Conservation (phyloP, 2,797 vertebrate species). For the Aldrovandia affinis region DNA sequence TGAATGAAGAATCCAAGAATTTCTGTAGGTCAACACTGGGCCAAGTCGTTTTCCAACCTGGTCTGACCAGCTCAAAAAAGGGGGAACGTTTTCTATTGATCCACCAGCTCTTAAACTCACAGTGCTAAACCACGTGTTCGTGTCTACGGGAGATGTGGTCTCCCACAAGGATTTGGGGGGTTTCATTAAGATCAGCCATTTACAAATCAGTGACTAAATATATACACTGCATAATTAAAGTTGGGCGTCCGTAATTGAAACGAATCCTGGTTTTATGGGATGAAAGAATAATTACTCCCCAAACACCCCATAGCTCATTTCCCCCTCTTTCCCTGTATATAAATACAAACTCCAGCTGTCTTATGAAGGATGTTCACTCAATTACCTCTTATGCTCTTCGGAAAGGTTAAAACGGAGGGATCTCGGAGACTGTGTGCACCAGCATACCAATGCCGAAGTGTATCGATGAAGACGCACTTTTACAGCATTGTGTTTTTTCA, state of each 20-base stretch:
- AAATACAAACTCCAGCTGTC: constrained; percentile 60
- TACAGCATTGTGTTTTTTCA: neutral
- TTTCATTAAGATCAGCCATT: constrained; percentile 68
- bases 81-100: constrained; percentile 46
- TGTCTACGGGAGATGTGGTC: constrained; percentile 53
- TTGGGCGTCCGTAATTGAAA: constrained; percentile 71
- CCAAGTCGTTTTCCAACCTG: constrained; percentile 41
- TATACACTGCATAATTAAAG: constrained; percentile 77
- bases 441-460: constrained; percentile 49
- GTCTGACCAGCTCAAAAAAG: constrained; percentile 41
- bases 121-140: constrained; percentile 39
- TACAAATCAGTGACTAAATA: constrained; percentile 72
- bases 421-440: constrained; percentile 57
- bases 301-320: constrained; percentile 64
- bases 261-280: constrained; percentile 69
- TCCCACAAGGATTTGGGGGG: constrained; percentile 45
- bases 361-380: constrained; percentile 66
- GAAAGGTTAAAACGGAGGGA: constrained; percentile 62
- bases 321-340: constrained; percentile 54
- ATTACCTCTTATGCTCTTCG: constrained; percentile 50
- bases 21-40: constrained; percentile 33
- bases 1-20: constrained; percentile 24
- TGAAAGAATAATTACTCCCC: constrained; percentile 74
- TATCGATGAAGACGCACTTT: constrained; percentile 41
- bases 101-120: constrained; percentile 46